Evolutionary conservation across 2,113 vertebrate species (phyloP).

Genomic region (Bungarus multicinctus): DNA sequence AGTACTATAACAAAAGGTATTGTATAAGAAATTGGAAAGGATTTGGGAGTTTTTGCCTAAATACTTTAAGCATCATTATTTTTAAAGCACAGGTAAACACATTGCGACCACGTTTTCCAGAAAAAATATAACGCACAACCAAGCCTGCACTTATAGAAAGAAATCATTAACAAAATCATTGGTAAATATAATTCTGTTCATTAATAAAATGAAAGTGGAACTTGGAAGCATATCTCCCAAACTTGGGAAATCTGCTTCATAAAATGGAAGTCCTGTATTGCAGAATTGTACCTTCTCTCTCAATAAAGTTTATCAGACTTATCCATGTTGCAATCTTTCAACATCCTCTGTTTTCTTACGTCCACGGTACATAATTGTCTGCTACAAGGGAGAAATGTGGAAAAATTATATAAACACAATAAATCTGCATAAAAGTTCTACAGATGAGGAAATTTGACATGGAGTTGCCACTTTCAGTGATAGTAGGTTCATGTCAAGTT

Average conservation of each 20-base stretch:
- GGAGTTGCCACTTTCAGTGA: background rate
- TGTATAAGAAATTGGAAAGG: constrained; percentile 7
- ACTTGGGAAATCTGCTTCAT: background rate
- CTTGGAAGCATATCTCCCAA: background rate
- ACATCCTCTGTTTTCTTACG: background rate
- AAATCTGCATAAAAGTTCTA: background rate
- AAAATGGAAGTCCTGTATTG: background rate
- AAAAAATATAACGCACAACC: background rate
- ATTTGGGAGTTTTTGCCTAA: background rate
- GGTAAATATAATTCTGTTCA: background rate
- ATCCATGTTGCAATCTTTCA: background rate
- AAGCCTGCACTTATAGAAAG: background rate
- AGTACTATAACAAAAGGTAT: background rate
- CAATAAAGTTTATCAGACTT: background rate
- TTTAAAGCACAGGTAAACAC: constrained; percentile 14
- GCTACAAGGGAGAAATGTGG: background rate
- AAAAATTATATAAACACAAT: background rate
- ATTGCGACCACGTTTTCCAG: background rate
- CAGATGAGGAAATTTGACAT: background rate
- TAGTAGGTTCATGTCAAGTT: background rate
- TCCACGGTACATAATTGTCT: background rate
- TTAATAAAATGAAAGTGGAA: background rate
- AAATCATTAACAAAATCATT: background rate
- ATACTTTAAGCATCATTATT: background rate
- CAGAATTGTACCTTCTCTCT: background rate